phyloP scores from a whole-genome alignment of 2,113 vertebrate species.

The Eulacestoma nigropectus region DNA sequence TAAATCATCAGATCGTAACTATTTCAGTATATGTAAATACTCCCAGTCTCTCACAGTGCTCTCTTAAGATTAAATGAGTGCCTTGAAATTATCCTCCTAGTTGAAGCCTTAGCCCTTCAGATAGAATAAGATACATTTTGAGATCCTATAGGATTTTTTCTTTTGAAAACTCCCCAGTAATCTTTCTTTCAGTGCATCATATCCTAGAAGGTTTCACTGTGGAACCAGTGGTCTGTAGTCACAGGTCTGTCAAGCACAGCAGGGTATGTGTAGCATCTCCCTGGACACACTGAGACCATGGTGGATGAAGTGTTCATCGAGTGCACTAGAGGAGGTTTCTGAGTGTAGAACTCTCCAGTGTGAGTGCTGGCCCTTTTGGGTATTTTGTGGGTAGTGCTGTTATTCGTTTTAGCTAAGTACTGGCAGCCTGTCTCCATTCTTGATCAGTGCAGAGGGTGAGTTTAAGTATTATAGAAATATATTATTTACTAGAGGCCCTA shows the following conservation, averaged over 20 bases:
- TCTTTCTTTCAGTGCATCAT: background rate
- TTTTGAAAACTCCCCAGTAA: background rate
- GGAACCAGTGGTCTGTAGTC: background rate
- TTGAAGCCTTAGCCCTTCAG: background rate
- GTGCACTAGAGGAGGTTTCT: background rate
- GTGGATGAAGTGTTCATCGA: background rate
- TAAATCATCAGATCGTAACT: slow-evolving; percentile 41
- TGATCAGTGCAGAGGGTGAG: background rate
- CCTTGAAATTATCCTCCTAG: background rate
- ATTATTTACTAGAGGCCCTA: background rate
- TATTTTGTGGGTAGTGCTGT: background rate
- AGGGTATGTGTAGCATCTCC: background rate
- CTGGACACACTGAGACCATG: background rate
- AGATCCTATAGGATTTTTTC: background rate
- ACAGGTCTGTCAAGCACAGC: background rate
- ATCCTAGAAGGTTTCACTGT: background rate
- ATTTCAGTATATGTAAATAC: background rate
- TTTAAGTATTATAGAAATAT: background rate
- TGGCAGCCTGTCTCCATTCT: background rate
- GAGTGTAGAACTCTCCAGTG: background rate
- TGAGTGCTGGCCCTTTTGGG: background rate
- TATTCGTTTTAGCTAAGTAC: background rate
- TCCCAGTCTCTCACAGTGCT: slow-evolving; percentile 11
- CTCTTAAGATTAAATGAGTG: background rate
- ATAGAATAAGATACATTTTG: background rate